phyloP scores from a whole-genome alignment of 2,113 vertebrate species.

The Xenopus borealis region DNA sequence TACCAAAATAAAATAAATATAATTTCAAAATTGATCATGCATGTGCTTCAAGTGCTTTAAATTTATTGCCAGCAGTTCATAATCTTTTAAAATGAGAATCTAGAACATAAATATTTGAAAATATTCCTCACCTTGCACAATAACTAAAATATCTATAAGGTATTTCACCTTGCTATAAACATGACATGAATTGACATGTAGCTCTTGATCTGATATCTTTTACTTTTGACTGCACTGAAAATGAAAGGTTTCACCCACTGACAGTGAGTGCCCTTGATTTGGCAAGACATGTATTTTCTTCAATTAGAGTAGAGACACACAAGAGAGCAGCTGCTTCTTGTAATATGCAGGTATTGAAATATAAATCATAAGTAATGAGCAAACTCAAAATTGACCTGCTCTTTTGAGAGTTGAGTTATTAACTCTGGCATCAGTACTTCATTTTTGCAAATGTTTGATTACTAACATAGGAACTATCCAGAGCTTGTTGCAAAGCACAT shows the following conservation, averaged over 20 bases:
- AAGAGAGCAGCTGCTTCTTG: conserved; percentile 44
- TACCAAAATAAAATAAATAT: no score
- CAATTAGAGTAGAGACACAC: conserved; percentile 39
- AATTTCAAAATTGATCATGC: not conserved
- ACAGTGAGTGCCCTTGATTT: conserved; percentile 44
- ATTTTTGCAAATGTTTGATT: conserved; percentile 35
- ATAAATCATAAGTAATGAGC: conserved; percentile 47
- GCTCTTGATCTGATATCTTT: conserved; percentile 26
- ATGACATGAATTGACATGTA: conserved; percentile 23
- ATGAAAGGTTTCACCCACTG: conserved; percentile 40
- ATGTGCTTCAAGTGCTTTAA: not conserved
- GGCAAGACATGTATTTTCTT: conserved; percentile 35
- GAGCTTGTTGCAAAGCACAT: conserved; percentile 4
- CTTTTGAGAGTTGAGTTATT: conserved; percentile 44
- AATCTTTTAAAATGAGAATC: not conserved
- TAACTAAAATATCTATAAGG: not conserved
- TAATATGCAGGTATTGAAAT: conserved; percentile 43
- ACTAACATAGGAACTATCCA: conserved; percentile 5
- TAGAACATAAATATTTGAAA: not conserved
- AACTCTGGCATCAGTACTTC: conserved; percentile 26
- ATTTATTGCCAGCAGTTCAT: not conserved
- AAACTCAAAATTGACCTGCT: conserved; percentile 42
- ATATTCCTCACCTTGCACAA: not conserved
- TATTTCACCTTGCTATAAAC: conserved; percentile 5
- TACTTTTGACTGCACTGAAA: conserved; percentile 49